Conservation (phyloP, 2,888 invertebrate species). For the Lasioglossum lativentre region DNA sequence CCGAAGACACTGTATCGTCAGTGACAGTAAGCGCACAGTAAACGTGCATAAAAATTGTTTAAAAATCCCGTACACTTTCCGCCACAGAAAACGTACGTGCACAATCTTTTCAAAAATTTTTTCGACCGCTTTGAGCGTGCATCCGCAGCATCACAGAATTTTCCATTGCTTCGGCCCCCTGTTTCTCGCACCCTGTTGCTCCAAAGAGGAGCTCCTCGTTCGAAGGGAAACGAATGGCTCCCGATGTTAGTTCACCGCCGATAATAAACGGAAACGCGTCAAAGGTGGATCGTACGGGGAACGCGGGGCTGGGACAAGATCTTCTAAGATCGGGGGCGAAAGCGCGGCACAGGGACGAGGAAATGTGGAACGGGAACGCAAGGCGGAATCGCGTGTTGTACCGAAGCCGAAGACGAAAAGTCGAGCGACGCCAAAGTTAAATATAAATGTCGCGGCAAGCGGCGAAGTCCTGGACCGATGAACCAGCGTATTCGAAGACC, state of each 20-base stretch:
- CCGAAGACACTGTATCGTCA: no score
- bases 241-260: conserved; percentile 51
- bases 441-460: conserved; percentile 83
- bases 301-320: not conserved
- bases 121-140: not conserved
- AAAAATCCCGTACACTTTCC: no score
- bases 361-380: conserved; percentile 53
- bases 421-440: conserved; percentile 83
- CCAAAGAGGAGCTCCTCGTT: not conserved
- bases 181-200: not conserved
- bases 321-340: not conserved
- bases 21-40: no score
- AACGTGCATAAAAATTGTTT: no score
- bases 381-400: conserved; percentile 34
- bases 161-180: not conserved
- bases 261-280: conserved; percentile 51
- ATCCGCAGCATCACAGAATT: not conserved
- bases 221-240: not conserved
- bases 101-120: not conserved
- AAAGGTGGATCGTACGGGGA: not conserved
- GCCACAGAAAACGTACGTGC: no score
- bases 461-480: conserved; percentile 81
- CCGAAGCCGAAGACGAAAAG: conserved; percentile 46
- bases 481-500: conserved; percentile 75
- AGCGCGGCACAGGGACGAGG: conserved; percentile 39